phyloP scores from a whole-genome alignment of 2,888 invertebrate genomes.

The Taenaris catops region DNA sequence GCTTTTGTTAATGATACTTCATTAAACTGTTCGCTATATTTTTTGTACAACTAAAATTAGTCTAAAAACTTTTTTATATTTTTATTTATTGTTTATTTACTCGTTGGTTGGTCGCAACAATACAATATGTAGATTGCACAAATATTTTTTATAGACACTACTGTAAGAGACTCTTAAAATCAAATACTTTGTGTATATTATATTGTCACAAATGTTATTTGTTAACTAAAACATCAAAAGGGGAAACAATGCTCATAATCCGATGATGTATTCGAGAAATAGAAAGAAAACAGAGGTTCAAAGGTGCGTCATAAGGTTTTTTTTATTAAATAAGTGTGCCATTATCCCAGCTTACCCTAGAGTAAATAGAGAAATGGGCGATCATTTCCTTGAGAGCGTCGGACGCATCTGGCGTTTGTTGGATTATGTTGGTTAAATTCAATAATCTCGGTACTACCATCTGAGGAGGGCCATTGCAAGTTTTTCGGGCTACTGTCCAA shows the following conservation, averaged over 20 bases:
- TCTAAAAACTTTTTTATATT: too few relatives aligned
- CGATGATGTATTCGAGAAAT: slow-evolving; percentile 28
- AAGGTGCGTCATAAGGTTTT: slow-evolving; percentile 36
- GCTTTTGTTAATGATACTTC: too few relatives aligned
- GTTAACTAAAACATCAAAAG: too few relatives aligned
- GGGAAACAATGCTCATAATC: slow-evolving; percentile 20
- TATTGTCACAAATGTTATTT: too few relatives aligned
- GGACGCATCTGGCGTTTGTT: slow-evolving; percentile 58
- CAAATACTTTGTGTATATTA: too few relatives aligned
- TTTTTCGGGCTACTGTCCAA: slow-evolving; percentile 33
- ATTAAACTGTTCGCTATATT: too few relatives aligned
- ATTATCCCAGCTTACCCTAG: slow-evolving; percentile 39
- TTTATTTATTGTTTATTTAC: too few relatives aligned
- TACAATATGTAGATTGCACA: too few relatives aligned
- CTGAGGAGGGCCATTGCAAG: slow-evolving; percentile 50
- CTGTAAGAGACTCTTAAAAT: too few relatives aligned
- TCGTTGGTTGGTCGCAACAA: too few relatives aligned
- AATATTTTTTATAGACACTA: too few relatives aligned
- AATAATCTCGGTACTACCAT: slow-evolving; percentile 62
- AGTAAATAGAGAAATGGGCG: slow-evolving; percentile 49
- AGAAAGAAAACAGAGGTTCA: slow-evolving; percentile 24
- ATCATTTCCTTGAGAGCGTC: slow-evolving; percentile 51
- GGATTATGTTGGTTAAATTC: slow-evolving; percentile 68
- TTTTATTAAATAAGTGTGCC: slow-evolving; percentile 55
- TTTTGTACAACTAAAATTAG: too few relatives aligned